Evolutionary conservation across 1,140 invertebrate genomes (phyloP), one percentile per base, ranked within the genome.

Genomic region (Pseudomyrmex flavicornis): DNA sequence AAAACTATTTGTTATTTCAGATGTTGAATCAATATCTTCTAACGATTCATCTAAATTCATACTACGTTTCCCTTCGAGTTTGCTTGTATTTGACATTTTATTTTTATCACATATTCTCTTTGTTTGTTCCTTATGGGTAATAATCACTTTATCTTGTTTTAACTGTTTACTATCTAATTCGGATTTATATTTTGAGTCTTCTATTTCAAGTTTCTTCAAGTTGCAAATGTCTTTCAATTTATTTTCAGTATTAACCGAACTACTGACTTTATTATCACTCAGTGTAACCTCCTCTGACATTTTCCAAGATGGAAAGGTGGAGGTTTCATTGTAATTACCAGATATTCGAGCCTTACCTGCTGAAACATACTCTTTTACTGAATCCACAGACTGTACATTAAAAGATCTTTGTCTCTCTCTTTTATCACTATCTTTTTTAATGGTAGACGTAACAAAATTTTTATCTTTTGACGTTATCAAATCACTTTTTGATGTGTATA

Each of bases 391-490:
- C 61, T 91, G 89, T 68, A 65, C 58, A 58, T 89, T 89, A 35
- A 83, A 68, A 59, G 90, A 88, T 26, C 88, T 91, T 7, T 91
- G 76, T 68, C 82, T 22, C 20, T 22, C 20, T 22, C 20, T 84
- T 82, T 91, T 91, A 2, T 93, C 92, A 5, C 90, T 93, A 62
- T 93, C 91, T 72, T 94, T 94, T 76, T 88, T 93, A 44, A 52
- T 10, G 10, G 90, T 91, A 7, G 92, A 91, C 0, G 89, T 91
- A 46, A 85, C 62, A 15, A 92, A 90, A 82, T 85, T 92, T 82
- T 92, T 93, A n/a, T 65, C 89, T 75, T 92, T 93, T 56, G 90
- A 52, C 77, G 91, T 93, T 48, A 90, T 91, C n/a, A 61, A 62
- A 77, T 26, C 91, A 26, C 91, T 91, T 72, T 83, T 91, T n/a